These are phyloP conservation scores for Crematogaster levior DNA, from an alignment of 2,888 invertebrate species.

Conservation along the genomic window DNA sequence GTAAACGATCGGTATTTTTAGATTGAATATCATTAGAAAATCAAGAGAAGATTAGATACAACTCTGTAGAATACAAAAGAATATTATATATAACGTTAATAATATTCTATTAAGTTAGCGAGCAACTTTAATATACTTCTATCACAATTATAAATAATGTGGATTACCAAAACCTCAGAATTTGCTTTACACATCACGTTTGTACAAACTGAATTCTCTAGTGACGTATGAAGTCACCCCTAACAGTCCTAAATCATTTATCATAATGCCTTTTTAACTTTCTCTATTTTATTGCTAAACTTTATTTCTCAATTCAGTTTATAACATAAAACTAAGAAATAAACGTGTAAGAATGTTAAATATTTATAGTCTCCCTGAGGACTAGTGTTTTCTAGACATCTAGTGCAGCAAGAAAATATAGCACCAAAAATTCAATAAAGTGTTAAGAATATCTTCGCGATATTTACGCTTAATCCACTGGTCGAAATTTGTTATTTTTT, in stretches of 20 bases:
- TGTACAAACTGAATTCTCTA: background rate
- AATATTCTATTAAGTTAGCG: background rate
- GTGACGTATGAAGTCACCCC: background rate
- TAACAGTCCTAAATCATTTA: background rate
- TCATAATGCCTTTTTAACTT: slow-evolving; percentile 10
- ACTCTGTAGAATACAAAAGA: background rate
- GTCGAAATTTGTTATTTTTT: background rate
- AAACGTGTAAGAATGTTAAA: background rate
- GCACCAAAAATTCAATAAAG: background rate
- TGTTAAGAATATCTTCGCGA: background rate
- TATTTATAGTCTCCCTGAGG: background rate
- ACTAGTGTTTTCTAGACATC: background rate
- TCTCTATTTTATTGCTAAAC: background rate
- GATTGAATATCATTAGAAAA: background rate
- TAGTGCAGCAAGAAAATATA: background rate
- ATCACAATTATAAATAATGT: background rate
- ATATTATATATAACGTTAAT: background rate
- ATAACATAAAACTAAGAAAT: background rate
- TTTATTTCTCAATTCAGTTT: background rate
- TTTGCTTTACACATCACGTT: slow-evolving; percentile 22
- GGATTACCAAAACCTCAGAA: background rate
- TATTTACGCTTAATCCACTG: background rate
- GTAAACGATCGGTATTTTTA: no score
- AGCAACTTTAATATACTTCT: slow-evolving; percentile 3
- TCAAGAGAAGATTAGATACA: background rate